A percentile compares a stretch with the other conserved stretches of the same genome.
Evolutionary conservation across 2,797 vertebrate species (phyloP).

Genomic region (Chanos chanos): DNA sequence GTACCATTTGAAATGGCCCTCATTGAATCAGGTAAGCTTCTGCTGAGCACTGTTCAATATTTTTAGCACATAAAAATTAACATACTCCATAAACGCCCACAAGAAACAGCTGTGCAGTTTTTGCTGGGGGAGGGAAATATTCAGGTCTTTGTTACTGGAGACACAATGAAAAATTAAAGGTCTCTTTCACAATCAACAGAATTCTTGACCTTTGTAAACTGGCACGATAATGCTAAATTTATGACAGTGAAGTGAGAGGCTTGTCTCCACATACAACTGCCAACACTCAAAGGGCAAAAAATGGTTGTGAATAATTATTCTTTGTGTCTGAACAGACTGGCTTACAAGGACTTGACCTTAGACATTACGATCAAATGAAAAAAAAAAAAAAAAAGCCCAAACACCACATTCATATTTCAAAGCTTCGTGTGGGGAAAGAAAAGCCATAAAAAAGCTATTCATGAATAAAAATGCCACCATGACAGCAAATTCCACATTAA

Average conservation of each 20-base stretch:
- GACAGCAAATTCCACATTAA: no score
- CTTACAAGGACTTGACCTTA: slow-evolving; percentile 12
- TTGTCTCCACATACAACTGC: background rate
- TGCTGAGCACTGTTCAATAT: background rate
- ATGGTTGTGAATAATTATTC: slow-evolving; percentile 7
- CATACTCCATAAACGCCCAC: background rate
- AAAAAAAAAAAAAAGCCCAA: background rate
- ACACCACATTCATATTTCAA: background rate
- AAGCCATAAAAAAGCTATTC: no score
- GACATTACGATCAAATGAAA: background rate
- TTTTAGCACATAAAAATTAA: background rate
- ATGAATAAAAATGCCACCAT: background rate
- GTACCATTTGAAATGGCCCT: background rate
- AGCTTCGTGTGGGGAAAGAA: background rate
- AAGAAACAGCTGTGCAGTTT: slow-evolving; percentile 18
- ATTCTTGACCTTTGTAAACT: slow-evolving; percentile 20
- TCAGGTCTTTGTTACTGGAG: slow-evolving; percentile 18
- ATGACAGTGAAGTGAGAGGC: background rate
- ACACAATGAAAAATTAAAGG: slow-evolving; percentile 42
- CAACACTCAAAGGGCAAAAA: slow-evolving; percentile 29
- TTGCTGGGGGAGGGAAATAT: slow-evolving; percentile 20
- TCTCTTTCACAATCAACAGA: slow-evolving; percentile 7
- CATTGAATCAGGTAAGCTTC: background rate
- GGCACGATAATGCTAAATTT: background rate
- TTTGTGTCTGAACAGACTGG: slow-evolving; percentile 29